Evolutionary conservation across 2,888 invertebrate species (phyloP), one percentile per base, ranked within the genome.

Genomic region (Nematopogon swammerdamellus): DNA sequence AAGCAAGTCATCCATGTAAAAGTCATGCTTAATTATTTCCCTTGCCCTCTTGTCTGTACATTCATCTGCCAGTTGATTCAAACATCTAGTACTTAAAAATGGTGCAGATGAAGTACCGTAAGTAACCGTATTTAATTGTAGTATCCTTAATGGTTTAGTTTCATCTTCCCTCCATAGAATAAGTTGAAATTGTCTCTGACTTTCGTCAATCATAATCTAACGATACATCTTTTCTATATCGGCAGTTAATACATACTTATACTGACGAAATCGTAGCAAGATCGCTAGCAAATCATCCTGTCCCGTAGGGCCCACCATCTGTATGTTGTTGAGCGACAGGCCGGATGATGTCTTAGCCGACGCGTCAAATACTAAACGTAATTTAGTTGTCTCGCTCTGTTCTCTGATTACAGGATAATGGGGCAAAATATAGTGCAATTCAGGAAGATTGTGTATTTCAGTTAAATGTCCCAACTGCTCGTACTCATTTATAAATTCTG

Each of bases 41-140:
- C 5, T 8, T 4, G 8, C 8, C 4, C 5, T 8, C 5, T 8
- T 25, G 8, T 25, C 25, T 25, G 4, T 25, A 25, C 25, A 25
- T 25, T 25, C 25, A 6, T 25, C 25, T 6, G 25, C 4, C 8
- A 25, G 8, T 8, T 25, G 25, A 6, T 25, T 25, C 5, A 25
- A 1, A 51, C 47, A 25, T 53, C 53, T 3, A 51, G 51, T 25
- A 44, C 25, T 47, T 20, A 25, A 53, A 45, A 50, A 46, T 46
- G 20, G 49, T 48, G n/a, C 42, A 25, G 25, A 25, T 25, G 25
- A 4, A 8, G 25, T 25, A 25, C 25, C 25, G 8, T 25, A 25
- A 8, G 25, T 25, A 8, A 25, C 25, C 4, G 25, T 25, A 25
- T 25, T 25, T 25, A 25, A 25, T 4, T 25, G 25, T 25, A 25